Percentiles rank a stretch among this genome's conserved stretches.
phyloP scores from a whole-genome alignment of 2,888 invertebrate genomes.

The Heteromurus nitidus region DNA sequence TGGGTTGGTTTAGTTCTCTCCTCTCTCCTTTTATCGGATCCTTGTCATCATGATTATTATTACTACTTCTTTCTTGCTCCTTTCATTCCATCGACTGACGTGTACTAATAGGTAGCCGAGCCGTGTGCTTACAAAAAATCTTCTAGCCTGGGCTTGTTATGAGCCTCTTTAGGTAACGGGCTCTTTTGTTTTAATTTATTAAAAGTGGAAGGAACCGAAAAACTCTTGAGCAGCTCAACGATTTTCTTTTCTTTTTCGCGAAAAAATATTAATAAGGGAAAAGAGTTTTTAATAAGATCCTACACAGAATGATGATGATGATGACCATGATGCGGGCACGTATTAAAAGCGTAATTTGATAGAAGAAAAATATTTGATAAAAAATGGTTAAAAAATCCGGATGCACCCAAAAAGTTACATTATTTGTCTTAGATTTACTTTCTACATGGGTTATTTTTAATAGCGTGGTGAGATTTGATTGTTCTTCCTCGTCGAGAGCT shows the following conservation, averaged over 20 bases:
- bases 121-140: slow-evolving; percentile 22
- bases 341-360: too few relatives aligned
- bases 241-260: slow-evolving; percentile 42
- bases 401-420: too few relatives aligned
- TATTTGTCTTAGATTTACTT: too few relatives aligned
- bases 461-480: background rate
- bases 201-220: slow-evolving; percentile 53
- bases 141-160: slow-evolving; percentile 9
- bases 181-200: slow-evolving; percentile 65
- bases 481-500: too few relatives aligned
- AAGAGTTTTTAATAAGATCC: slow-evolving; percentile 30
- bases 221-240: slow-evolving; percentile 8
- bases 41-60: slow-evolving; percentile 68
- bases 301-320: too few relatives aligned
- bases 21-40: slow-evolving; percentile 70
- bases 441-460: too few relatives aligned
- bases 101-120: slow-evolving; percentile 59
- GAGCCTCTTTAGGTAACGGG: slow-evolving; percentile 44
- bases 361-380: too few relatives aligned
- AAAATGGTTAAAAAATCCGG: too few relatives aligned
- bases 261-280: slow-evolving; percentile 36
- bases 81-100: slow-evolving; percentile 42
- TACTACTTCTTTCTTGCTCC: slow-evolving; percentile 49
- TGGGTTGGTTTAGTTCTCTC: slow-evolving; percentile 70
- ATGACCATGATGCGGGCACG: too few relatives aligned